A percentile compares a stretch with the other conserved stretches of the same genome.
Conservation (phyloP, 2,113 vertebrate species). For the Naja naja region DNA sequence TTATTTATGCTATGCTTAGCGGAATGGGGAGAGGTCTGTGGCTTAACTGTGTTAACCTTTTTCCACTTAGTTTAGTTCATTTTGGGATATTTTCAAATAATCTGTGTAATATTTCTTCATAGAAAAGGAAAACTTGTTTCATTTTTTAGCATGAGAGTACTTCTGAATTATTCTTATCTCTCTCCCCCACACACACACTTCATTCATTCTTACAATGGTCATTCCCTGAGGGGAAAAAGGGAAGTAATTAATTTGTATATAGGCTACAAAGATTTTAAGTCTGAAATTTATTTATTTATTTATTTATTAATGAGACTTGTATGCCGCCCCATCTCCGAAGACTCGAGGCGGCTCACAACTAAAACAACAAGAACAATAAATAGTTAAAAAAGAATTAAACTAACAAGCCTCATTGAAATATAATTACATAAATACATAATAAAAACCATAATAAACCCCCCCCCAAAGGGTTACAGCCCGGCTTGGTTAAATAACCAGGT, state of each 20-base stretch:
- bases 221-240: constrained; percentile 58
- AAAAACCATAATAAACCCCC: too few relatives aligned
- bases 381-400: too few relatives aligned
- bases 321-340: too few relatives aligned
- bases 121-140: constrained; percentile 48
- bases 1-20: constrained; percentile 31
- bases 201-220: constrained; percentile 63
- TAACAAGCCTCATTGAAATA: too few relatives aligned
- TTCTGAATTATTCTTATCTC: constrained; percentile 14
- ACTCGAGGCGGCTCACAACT: too few relatives aligned
- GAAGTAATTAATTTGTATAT: constrained; percentile 61
- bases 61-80: constrained; percentile 59
- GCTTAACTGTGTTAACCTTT: constrained; percentile 32
- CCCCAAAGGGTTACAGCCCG: too few relatives aligned
- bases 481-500: too few relatives aligned
- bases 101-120: constrained; percentile 49
- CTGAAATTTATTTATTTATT: too few relatives aligned
- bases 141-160: constrained; percentile 39
- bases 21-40: constrained; percentile 21
- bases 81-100: constrained; percentile 64
- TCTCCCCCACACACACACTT: constrained; percentile 50
- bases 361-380: too few relatives aligned
- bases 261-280: constrained; percentile 61
- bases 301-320: too few relatives aligned
- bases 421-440: too few relatives aligned